phyloP scores from a whole-genome alignment of 2,888 invertebrate genomes.

The Disparrhopalites patrizii region DNA sequence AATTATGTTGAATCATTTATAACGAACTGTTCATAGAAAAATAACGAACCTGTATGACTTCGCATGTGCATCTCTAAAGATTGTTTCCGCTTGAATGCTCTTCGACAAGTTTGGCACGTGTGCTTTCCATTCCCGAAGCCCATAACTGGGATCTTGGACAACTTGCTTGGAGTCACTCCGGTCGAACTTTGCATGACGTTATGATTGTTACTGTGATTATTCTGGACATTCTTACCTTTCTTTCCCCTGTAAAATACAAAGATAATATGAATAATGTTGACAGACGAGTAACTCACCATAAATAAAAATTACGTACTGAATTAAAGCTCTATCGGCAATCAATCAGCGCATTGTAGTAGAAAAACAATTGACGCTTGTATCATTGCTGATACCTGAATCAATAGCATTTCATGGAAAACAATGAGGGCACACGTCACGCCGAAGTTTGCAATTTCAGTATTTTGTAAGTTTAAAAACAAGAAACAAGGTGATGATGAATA shows the following conservation, averaged over 20 bases:
- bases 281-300: too few relatives aligned
- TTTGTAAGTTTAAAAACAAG: too few relatives aligned
- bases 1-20: not conserved
- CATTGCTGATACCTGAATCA: too few relatives aligned
- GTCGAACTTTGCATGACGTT: slow-evolving; percentile 19
- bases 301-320: too few relatives aligned
- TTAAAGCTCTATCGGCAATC: too few relatives aligned
- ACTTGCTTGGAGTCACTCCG: slow-evolving; percentile 19
- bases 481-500: too few relatives aligned
- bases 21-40: not conserved
- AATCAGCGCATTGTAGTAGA: not conserved
- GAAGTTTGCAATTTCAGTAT: too few relatives aligned
- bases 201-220: slow-evolving; percentile 22
- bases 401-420: too few relatives aligned
- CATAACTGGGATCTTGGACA: slow-evolving; percentile 25
- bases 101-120: slow-evolving; percentile 27
- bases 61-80: slow-evolving; percentile 48
- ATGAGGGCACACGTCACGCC: too few relatives aligned
- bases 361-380: not conserved
- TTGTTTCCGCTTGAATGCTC: slow-evolving; percentile 36
- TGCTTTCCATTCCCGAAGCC: slow-evolving; percentile 26
- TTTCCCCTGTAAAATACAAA: slow-evolving; percentile 10
- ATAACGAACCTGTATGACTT: slow-evolving; percentile 41
- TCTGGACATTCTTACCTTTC: slow-evolving; percentile 22
- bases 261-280: too few relatives aligned